A percentile compares a stretch with the other conserved stretches of the same genome.
Conservation (phyloP, 2,888 invertebrate genomes). For the Amphipyra tragopoginis region DNA sequence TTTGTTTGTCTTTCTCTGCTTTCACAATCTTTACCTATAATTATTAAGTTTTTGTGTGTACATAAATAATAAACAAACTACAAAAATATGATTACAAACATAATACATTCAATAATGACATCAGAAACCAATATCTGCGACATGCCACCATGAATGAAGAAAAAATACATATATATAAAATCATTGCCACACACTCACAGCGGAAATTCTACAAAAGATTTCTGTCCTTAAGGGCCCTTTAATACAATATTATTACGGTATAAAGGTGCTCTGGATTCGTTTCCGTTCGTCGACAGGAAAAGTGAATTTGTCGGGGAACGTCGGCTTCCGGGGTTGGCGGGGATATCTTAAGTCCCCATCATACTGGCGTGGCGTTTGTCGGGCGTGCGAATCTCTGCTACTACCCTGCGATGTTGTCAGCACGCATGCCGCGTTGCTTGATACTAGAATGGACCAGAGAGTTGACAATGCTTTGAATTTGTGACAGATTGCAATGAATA, state of each 20-base stretch:
- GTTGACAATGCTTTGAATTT: no score
- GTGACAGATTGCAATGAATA: no score
- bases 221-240: slow-evolving; percentile 61
- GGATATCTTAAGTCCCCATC: slow-evolving; percentile 15
- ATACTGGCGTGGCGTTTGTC: no score
- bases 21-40: no score
- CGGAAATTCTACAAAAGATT: slow-evolving; percentile 59
- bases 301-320: slow-evolving; percentile 75
- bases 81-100: no score
- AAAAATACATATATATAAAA: slow-evolving; percentile 25
- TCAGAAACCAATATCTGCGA: slow-evolving; percentile 7
- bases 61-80: no score
- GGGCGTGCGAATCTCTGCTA: no score
- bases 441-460: no score
- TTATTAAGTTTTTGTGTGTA: no score
- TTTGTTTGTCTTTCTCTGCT: no score
- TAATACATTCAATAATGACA: not conserved
- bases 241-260: slow-evolving; percentile 71
- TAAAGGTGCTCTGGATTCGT: slow-evolving; percentile 71
- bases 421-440: no score
- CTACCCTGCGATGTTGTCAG: no score
- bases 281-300: slow-evolving; percentile 75
- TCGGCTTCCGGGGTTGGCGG: slow-evolving; percentile 56
- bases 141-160: not conserved
- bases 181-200: slow-evolving; percentile 30